Conservation (phyloP, 2,113 vertebrate species). For the Hiodon tergisus region DNA sequence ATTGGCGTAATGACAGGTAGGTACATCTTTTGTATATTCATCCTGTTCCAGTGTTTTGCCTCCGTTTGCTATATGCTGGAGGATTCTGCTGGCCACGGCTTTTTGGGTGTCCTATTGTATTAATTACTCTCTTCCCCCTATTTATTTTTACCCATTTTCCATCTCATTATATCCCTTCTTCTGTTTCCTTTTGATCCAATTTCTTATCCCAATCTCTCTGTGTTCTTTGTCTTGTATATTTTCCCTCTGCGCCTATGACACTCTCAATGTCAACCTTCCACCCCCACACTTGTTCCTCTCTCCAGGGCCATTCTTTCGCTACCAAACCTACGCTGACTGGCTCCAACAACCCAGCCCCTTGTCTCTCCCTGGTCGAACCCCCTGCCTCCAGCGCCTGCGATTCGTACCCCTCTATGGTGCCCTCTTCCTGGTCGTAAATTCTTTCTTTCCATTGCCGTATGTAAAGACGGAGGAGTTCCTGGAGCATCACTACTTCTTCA, state of each 20-base stretch:
- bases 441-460: constrained; percentile 71
- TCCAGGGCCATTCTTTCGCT: constrained; percentile 82
- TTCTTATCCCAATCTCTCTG: background rate
- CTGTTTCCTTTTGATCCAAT: background rate
- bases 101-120: background rate
- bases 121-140: background rate
- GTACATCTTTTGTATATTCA: background rate
- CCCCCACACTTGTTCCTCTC: background rate
- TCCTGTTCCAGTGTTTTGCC: background rate
- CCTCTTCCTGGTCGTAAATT: constrained; percentile 68
- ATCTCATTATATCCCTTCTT: constrained; percentile 23
- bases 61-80: background rate
- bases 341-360: constrained; percentile 65
- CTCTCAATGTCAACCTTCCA: background rate
- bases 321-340: constrained; percentile 79
- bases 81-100: background rate
- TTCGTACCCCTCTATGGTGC: constrained; percentile 69
- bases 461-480: constrained; percentile 73
- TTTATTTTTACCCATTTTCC: constrained; percentile 14
- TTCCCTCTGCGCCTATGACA: background rate
- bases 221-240: background rate
- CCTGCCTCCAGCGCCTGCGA: constrained; percentile 68
- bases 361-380: constrained; percentile 65
- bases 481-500: constrained; percentile 60
- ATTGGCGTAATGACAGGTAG: constrained; percentile 82